Evolutionary conservation across 2,797 vertebrate species (phyloP), one percentile per base, ranked within the genome.

Genomic region (Channallabes apus): DNA sequence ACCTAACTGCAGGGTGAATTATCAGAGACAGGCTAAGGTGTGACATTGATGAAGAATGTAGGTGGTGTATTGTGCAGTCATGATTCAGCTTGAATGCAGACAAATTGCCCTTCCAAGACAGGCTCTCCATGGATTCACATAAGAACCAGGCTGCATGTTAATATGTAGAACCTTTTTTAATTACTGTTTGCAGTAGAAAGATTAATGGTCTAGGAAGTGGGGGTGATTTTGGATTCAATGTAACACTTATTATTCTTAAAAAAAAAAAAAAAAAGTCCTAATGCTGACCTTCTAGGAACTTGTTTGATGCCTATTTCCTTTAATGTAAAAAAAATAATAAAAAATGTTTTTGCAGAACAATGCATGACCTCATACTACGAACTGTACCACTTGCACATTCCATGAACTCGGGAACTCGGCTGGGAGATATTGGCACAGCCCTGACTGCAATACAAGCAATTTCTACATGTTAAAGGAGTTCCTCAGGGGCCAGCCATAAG

Each of bases 11-110:
- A 32, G 68, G 87, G 35, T 77, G 73, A 86, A 79, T 88, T 88
- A 88, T 88, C 69, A 84, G 71, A 82, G 72, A 71, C 59, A 69
- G 85, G 85, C 80, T 84, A 85, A 76, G 58, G 81, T 84, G 83
- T 88, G 88, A 89, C 87, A 83, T 78, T 84, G 79, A 89, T 81
- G 76, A 59, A 81, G 87, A 87, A 88, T 86, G 46, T 73, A 73
- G 65, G 87, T 75, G 87, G 59, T 88, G 85, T 67, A 80, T 68
- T 65, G 84, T 51, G 68, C 75, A 82, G 77, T 88, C 71, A 90
- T 90, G 87, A 91, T 90, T 91, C 86, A 85, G 46, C 32, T 54
- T 65, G 78, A 81, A 46, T 32, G 64, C 79, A 81, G 61, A 81
- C 79, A 68, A 67, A 80, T 65, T 27, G 7, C 51, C 6, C 59